Evolutionary conservation across 1,140 invertebrate species (phyloP), one percentile per base, ranked within the genome.

Genomic region (Listronotus bonariensis): DNA sequence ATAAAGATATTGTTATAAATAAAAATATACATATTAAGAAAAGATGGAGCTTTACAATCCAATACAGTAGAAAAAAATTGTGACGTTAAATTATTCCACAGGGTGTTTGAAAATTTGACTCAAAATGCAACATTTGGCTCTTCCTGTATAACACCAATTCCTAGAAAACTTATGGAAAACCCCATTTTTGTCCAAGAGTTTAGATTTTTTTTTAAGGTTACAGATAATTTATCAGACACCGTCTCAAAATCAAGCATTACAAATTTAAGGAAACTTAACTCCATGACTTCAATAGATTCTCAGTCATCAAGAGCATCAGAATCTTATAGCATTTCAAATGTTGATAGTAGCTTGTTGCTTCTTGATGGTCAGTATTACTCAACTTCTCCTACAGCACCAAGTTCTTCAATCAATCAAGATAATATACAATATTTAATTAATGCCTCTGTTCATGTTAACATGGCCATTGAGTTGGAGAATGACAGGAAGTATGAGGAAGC

Each of bases 401-500:
- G 49, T 56, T 61, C 59, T 51, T 31, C n/a, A 14, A 40, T 26
- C 31, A 59, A 20, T 7, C 48, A 59, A 15, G 53, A 57, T 65
- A 46, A 26, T 55, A 62, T 41, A 48, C 67, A 74, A 53, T 76
- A 76, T 65, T 69, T 76, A 48, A 49, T 70, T 15, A 72, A 74
- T 46, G 74, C 74, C 49, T 71, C 71, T 18, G 42, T 71, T 17
- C 71, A 69, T 67, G 70, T 77, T 46, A 73, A 68, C 43, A 53
- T 70, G 42, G 76, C 74, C 5, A 56, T 71, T 18, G 72, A 77
- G 48, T 65, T 71, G 41, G 77, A 78, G 60, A 65, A 75, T 41
- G 77, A 80, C 68, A 71, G 76, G 14, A 74, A 80, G 48, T 82
- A 80, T 69, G 73, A 76, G 51, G 74, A 78, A 38, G 80, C 81